Conservation (phyloP, 53 echinoderm and acorn worm genomes). For the Patiria pectinifera region DNA sequence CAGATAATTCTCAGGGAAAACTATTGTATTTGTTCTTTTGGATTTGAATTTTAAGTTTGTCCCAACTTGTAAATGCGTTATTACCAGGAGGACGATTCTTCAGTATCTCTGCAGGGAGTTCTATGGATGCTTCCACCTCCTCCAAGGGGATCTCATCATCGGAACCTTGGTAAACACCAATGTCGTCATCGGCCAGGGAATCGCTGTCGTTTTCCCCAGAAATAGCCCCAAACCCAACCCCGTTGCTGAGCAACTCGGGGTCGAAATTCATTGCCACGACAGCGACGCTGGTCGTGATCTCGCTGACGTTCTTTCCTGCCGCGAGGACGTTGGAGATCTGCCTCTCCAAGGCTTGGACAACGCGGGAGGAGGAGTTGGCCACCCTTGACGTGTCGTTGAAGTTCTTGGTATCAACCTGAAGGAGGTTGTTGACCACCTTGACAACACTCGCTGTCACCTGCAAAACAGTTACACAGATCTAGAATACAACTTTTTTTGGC, state of each 20-base stretch:
- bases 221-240: background rate
- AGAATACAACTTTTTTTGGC: too few relatives aligned
- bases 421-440: background rate
- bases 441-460: conserved; percentile 5
- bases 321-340: conserved; percentile 3
- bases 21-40: too few relatives aligned
- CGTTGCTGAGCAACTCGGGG: background rate
- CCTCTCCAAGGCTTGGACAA: background rate
- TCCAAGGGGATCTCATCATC: background rate
- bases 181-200: background rate
- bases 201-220: background rate
- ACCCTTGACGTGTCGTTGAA: background rate
- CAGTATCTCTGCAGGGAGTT: background rate
- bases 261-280: background rate
- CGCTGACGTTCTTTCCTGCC: background rate
- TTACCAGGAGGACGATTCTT: background rate
- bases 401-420: background rate
- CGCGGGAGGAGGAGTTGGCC: conserved; percentile 3
- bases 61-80: background rate
- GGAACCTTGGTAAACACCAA: background rate
- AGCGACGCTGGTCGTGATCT: background rate
- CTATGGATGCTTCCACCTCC: background rate
- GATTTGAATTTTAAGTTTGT: too few relatives aligned
- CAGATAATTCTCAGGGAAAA: too few relatives aligned
- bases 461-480: background rate